These are phyloP conservation scores for Alosa alosa DNA, from an alignment of 2,113 vertebrate species.

Conservation along the genomic window DNA sequence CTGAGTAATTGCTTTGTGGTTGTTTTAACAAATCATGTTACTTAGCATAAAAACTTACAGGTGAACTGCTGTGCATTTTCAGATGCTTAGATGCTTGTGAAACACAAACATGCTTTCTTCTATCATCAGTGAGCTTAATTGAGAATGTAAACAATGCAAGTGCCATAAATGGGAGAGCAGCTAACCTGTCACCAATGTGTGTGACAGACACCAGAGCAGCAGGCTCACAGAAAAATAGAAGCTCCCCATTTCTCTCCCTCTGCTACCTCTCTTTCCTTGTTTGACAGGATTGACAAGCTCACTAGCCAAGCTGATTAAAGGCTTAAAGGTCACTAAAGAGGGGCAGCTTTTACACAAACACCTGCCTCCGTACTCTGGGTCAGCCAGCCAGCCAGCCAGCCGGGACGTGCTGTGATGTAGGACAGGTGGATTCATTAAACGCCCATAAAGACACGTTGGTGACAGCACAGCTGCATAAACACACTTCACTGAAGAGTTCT, in stretches of 20 bases:
- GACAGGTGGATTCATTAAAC: conserved; percentile 65
- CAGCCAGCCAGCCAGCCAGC: neutral
- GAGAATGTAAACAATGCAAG: neutral
- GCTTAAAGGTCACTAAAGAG: conserved; percentile 74
- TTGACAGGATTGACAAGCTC: conserved; percentile 74
- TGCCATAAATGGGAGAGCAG: neutral
- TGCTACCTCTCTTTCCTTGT: conserved; percentile 53
- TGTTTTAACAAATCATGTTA: neutral
- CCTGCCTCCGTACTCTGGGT: conserved; percentile 59
- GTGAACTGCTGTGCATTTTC: neutral
- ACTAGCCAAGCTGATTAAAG: conserved; percentile 75
- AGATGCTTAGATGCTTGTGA: too few relatives aligned
- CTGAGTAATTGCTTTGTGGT: neutral
- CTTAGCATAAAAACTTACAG: neutral
- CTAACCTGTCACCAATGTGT: neutral
- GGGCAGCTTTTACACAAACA: conserved; percentile 71
- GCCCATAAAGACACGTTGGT: conserved; percentile 30
- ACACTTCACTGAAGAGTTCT: neutral
- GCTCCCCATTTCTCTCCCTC: conserved; percentile 33
- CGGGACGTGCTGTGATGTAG: conserved; percentile 47
- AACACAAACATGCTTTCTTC: too few relatives aligned
- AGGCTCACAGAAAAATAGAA: neutral
- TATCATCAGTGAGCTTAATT: too few relatives aligned
- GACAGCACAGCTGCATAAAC: conserved; percentile 1
- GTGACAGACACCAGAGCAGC: neutral